Percentiles rank a stretch among this genome's conserved stretches.
Evolutionary conservation across 2,888 invertebrate genomes (phyloP).

Genomic region (Trisateles emortualis): DNA sequence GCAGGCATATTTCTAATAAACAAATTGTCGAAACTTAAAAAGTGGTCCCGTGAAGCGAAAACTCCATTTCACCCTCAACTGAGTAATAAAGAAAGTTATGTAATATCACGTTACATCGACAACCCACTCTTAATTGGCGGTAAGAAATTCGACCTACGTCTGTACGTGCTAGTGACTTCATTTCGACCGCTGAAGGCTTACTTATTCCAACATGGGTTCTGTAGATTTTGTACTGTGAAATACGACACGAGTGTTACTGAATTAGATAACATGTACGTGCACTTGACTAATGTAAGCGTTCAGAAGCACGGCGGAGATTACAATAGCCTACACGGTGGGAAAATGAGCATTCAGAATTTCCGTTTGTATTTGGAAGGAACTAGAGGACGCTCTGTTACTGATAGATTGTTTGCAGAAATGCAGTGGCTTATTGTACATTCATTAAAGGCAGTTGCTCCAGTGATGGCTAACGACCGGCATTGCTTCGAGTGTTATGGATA

Average conservation of each 20-base stretch:
- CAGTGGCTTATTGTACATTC: slow-evolving; percentile 97
- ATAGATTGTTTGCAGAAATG: slow-evolving; percentile 96
- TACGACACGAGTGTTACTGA: slow-evolving; percentile 96
- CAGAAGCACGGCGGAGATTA: slow-evolving; percentile 99
- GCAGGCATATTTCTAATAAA: slow-evolving; percentile 98
- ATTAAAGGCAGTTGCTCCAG: slow-evolving; percentile 96
- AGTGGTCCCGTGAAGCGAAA: slow-evolving; percentile 95
- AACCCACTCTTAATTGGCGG: slow-evolving; percentile 98
- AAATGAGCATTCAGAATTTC: slow-evolving; percentile 97
- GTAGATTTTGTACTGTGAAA: slow-evolving; percentile 98
- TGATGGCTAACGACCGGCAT: slow-evolving; percentile 97
- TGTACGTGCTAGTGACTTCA: slow-evolving; percentile 97
- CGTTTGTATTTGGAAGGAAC: slow-evolving; percentile 97
- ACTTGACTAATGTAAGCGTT: slow-evolving; percentile 98
- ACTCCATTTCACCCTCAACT: slow-evolving; percentile 94
- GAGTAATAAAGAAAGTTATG: slow-evolving; percentile 94
- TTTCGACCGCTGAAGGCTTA: slow-evolving; percentile 98
- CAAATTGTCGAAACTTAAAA: slow-evolving; percentile 96
- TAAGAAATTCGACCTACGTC: slow-evolving; percentile 97
- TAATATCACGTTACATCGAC: slow-evolving; percentile 98
- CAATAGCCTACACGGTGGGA: slow-evolving; percentile 97
- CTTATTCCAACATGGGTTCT: slow-evolving; percentile 97
- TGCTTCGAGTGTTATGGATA: slow-evolving; percentile 98
- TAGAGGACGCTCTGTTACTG: slow-evolving; percentile 95
- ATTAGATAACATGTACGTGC: slow-evolving; percentile 97